Percentiles rank a stretch among this genome's conserved stretches.
phyloP scores from a whole-genome alignment of 2,797 vertebrate species.

The Limnodromus scolopaceus region DNA sequence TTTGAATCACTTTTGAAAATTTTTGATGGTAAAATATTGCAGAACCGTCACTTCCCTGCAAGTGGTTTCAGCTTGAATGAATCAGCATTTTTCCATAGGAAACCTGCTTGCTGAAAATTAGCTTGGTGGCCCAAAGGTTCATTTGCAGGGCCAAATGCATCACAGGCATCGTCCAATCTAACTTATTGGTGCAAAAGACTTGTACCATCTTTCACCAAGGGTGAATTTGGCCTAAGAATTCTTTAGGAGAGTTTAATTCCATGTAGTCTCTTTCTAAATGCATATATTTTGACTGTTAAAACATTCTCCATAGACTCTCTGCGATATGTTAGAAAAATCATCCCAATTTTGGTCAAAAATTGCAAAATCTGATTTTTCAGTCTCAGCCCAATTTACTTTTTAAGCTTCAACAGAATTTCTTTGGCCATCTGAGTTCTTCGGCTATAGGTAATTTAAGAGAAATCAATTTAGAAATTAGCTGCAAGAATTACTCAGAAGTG shows the following conservation, averaged over 20 bases:
- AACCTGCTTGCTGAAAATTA: background rate
- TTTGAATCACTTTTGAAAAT: background rate
- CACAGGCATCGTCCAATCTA: background rate
- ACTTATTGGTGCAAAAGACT: background rate
- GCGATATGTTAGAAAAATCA: background rate
- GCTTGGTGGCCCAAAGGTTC: background rate
- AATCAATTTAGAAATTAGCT: constrained; percentile 4
- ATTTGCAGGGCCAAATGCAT: background rate
- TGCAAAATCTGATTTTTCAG: background rate
- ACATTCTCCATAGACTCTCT: background rate
- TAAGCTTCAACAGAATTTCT: background rate
- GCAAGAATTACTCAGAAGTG: background rate
- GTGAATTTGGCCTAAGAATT: background rate
- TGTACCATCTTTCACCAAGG: background rate
- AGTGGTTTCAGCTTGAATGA: background rate
- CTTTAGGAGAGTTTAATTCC: background rate
- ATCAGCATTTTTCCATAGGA: background rate
- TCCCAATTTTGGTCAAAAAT: background rate
- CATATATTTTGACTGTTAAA: background rate
- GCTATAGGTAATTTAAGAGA: background rate
- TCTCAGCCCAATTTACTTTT: background rate
- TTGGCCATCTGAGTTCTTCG: background rate
- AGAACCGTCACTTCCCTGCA: background rate
- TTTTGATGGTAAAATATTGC: background rate
- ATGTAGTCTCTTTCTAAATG: fast-evolving